Base-by-base conservation (phyloP, 2,888 invertebrate genomes). In the Dryocosmus kuriphilus region DNA sequence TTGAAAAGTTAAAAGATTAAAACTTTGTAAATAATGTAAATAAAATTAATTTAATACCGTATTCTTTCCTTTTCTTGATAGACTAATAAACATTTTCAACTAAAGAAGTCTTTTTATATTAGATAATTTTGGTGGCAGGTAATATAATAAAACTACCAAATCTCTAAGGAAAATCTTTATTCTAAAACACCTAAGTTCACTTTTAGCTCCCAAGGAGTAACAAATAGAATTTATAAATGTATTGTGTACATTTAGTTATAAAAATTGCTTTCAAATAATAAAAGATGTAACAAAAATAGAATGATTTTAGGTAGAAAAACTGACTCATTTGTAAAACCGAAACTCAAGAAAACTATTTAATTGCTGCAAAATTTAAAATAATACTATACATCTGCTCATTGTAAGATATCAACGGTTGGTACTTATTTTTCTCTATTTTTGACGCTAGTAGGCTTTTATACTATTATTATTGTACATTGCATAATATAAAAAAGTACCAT, bases 181-280 rank as follows among this genome's bases (percentile, higher is more conserved):
- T 60, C 16, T 60, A 60, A 27, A 60, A 60, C 27, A 27, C 60
- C 27, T 27, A 24, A 60, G 11, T 5, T 16, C 14, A 24, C 11
- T 60, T 27, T 22, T 55, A 55, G 22, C 22, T 60, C 27, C 27
- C 7, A 16, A 60, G 14, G 60, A 24, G 30, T 63, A 19, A 73
- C 57, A 77, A 22, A 46, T 19, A 46, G 74, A 74, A 41, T n/a
- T 19, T 55, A 75, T 79, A 78, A 75, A 35, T 38, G 35, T 67
- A 32, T 77, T 79, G 76, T 81, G 51, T 4, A 57, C 46, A 71
- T 11, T 38, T 71, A 41, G 9, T 60, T 60, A 60, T 27, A 60
- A 51, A 74, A 57, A 30, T 1, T 30, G 8, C 9, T 19, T 30
- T 32, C 3, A 60, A 60, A 60, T 60, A 27, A 60, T 60, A 0